A percentile compares a stretch with the other conserved stretches of the same genome.
Conservation (phyloP, 1,140 invertebrate species). For the Dermatophagoides farinae region DNA sequence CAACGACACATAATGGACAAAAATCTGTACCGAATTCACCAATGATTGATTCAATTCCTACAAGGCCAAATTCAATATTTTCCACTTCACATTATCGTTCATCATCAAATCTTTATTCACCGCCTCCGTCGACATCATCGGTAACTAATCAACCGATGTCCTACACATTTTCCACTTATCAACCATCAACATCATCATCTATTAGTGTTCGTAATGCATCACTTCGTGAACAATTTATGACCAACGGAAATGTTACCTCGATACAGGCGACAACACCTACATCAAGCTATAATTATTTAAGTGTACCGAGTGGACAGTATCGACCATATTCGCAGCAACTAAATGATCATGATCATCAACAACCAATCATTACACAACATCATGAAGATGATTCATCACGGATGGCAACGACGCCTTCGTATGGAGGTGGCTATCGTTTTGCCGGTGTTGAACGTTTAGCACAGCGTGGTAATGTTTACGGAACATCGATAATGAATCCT, state of each 20-base stretch:
- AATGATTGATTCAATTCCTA: too few species aligned
- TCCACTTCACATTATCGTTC: too few species aligned
- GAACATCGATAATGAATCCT: neutral
- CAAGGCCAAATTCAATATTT: too few species aligned
- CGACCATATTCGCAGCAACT: neutral
- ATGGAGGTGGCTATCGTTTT: constrained; percentile 26
- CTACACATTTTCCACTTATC: too few species aligned
- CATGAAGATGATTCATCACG: neutral
- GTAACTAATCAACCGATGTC: too few species aligned
- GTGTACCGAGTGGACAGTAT: neutral
- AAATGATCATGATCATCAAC: neutral
- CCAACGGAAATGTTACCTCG: neutral
- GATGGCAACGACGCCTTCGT: neutral
- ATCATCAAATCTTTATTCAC: too few species aligned
- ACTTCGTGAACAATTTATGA: constrained; percentile 5
- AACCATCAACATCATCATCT: too few species aligned
- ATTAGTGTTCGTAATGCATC: neutral
- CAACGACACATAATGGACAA: too few species aligned
- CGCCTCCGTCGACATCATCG: too few species aligned
- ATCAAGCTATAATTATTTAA: neutral
- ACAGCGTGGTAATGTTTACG: constrained; percentile 40
- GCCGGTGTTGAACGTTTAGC: constrained; percentile 47
- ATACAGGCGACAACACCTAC: neutral
- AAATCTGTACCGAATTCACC: too few species aligned
- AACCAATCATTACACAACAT: neutral